A percentile compares a stretch with the other conserved stretches of the same genome.
These are phyloP conservation scores for Tipula confusa DNA, from an alignment of 2,888 invertebrate genomes.

Conservation along the genomic window DNA sequence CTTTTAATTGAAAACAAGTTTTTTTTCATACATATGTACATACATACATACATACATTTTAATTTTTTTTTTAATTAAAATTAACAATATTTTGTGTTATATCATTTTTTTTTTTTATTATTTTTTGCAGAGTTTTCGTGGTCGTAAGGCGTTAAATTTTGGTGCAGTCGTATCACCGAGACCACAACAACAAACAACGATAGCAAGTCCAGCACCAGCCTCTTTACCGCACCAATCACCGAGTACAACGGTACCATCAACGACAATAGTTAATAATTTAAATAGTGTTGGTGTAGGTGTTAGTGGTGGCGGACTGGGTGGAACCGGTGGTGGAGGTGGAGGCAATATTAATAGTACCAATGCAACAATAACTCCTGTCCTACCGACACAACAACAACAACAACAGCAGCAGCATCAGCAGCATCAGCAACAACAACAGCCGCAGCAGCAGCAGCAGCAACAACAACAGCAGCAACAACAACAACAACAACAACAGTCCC, in stretches of 20 bases:
- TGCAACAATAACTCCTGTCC: conserved; percentile 40
- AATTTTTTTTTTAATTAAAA: conserved; percentile 32
- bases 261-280: conserved; percentile 34
- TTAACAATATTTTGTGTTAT: neutral
- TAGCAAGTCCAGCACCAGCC: conserved; percentile 39
- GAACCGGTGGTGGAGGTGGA: neutral
- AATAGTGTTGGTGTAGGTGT: conserved; percentile 31
- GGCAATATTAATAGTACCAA: conserved; percentile 36
- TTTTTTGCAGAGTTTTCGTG: conserved; percentile 37
- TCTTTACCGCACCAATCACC: conserved; percentile 39
- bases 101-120: conserved; percentile 29
- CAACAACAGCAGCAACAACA: conserved; percentile 39
- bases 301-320: neutral
- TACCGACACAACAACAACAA: conserved; percentile 41
- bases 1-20: conserved; percentile 26
- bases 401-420: conserved; percentile 41
- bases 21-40: too few relatives aligned
- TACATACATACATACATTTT: too few relatives aligned
- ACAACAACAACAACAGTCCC: conserved; percentile 42
- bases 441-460: conserved; percentile 43
- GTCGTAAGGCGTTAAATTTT: conserved; percentile 38
- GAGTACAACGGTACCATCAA: conserved; percentile 37
- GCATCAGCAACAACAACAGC: conserved; percentile 44
- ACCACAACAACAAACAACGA: conserved; percentile 36
- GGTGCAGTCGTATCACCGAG: conserved; percentile 36